Evolutionary conservation across 1,140 invertebrate species (phyloP).

Genomic region (Drosophila gunungcola): DNA sequence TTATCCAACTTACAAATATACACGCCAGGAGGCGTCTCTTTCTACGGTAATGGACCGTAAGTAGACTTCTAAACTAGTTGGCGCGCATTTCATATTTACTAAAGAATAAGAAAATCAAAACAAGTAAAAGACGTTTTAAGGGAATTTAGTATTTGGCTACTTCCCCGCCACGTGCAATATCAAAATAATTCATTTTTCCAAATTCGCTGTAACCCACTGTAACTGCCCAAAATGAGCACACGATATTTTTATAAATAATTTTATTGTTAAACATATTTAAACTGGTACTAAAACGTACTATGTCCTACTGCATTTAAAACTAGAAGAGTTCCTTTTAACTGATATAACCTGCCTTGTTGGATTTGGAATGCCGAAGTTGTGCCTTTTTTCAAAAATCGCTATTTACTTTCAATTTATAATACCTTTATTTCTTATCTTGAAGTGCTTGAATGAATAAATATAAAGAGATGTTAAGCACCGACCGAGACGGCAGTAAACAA

Average conservation of each 20-base stretch:
- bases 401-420: slow-evolving; percentile 20
- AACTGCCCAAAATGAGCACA: slow-evolving; percentile 16
- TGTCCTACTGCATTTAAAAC: slow-evolving; percentile 1
- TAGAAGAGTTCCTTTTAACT: slow-evolving; percentile 1
- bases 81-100: neutral
- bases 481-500: neutral
- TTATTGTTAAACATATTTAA: slow-evolving; percentile 31
- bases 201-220: neutral
- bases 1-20: neutral
- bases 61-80: neutral
- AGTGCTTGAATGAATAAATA: slow-evolving; percentile 20
- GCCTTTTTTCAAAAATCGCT: slow-evolving; percentile 7
- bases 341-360: neutral
- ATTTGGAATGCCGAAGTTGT: slow-evolving; percentile 16
- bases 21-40: neutral
- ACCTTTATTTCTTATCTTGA: slow-evolving; percentile 25
- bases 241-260: slow-evolving; percentile 3
- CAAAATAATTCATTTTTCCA: neutral
- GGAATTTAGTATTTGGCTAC: too few relatives aligned
- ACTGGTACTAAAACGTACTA: slow-evolving; percentile 48
- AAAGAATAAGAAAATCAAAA: too few relatives aligned
- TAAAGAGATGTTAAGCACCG: slow-evolving; percentile 8
- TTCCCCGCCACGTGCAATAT: neutral
- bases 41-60: too few relatives aligned
- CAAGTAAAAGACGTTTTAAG: too few relatives aligned